These are phyloP conservation scores for Osedax fenrisi DNA, from an alignment of 2,888 invertebrate genomes.

Conservation along the genomic window DNA sequence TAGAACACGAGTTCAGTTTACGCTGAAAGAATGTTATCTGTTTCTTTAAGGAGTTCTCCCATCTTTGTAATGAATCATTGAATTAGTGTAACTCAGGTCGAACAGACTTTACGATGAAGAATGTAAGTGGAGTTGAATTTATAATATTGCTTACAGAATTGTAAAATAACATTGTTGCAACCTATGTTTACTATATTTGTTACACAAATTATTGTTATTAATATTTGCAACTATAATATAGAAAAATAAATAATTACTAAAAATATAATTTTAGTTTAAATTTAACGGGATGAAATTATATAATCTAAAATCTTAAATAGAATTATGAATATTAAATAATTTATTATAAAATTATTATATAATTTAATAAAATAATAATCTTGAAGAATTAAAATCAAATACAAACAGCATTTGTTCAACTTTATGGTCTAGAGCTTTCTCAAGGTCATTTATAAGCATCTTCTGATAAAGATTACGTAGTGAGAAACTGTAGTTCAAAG, in stretches of 20 bases:
- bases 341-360: neutral
- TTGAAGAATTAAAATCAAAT: neutral
- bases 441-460: conserved; percentile 67
- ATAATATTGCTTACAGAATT: too few relatives aligned
- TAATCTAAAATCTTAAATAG: too few relatives aligned
- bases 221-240: too few relatives aligned
- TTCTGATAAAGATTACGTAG: conserved; percentile 53
- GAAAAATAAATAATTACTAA: too few relatives aligned
- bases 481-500: conserved; percentile 19
- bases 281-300: too few relatives aligned
- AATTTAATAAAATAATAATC: neutral
- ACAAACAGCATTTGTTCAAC: conserved; percentile 67
- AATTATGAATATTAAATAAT: neutral
- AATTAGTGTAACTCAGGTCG: neutral
- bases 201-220: too few relatives aligned
- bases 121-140: too few relatives aligned
- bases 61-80: conserved; percentile 46
- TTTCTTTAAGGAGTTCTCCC: conserved; percentile 77
- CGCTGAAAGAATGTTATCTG: conserved; percentile 69
- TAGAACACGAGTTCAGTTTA: conserved; percentile 62
- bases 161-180: too few relatives aligned
- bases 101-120: too few relatives aligned
- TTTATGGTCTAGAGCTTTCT: conserved; percentile 75
- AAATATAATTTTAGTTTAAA: too few relatives aligned
- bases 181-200: too few relatives aligned